phyloP scores from a whole-genome alignment of 2,888 invertebrate genomes.

The Ormyrus pomaceus region DNA sequence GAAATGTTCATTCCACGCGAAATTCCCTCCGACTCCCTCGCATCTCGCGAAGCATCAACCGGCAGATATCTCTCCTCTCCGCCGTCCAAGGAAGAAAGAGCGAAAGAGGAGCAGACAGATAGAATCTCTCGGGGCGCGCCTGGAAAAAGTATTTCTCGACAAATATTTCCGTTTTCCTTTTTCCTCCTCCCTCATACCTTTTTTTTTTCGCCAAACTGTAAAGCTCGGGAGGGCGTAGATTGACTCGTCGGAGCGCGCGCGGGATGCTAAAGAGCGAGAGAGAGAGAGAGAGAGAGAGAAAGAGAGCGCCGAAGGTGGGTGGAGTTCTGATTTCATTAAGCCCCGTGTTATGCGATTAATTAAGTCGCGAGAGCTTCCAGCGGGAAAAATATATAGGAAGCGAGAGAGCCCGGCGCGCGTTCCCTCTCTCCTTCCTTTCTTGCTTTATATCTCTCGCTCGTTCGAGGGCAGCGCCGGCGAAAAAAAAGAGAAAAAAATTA shows the following conservation, averaged over 20 bases:
- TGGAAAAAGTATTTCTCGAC: slow-evolving; percentile 70
- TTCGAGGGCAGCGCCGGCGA: neutral
- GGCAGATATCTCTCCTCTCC: no score
- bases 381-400: neutral
- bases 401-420: slow-evolving; percentile 21
- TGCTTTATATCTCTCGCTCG: slow-evolving; percentile 32
- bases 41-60: neutral
- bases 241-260: slow-evolving; percentile 17
- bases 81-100: neutral
- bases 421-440: slow-evolving; percentile 31
- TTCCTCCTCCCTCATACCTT: neutral
- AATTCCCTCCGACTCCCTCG: slow-evolving; percentile 3
- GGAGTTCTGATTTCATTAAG: slow-evolving; percentile 76
- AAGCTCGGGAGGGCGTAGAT: slow-evolving; percentile 35
- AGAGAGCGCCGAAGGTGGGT: slow-evolving; percentile 58
- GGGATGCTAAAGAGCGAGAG: slow-evolving; percentile 51
- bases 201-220: slow-evolving; percentile 43
- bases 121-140: slow-evolving; percentile 19
- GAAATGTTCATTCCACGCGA: slow-evolving; percentile 14
- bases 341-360: slow-evolving; percentile 76
- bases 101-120: neutral
- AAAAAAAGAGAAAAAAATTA: slow-evolving; percentile 64
- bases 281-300: slow-evolving; percentile 48
- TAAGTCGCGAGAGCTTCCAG: slow-evolving; percentile 68
- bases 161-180: slow-evolving; percentile 72